These are phyloP conservation scores for Luperina testacea DNA, from an alignment of 2,888 invertebrate species.

Conservation along the genomic window DNA sequence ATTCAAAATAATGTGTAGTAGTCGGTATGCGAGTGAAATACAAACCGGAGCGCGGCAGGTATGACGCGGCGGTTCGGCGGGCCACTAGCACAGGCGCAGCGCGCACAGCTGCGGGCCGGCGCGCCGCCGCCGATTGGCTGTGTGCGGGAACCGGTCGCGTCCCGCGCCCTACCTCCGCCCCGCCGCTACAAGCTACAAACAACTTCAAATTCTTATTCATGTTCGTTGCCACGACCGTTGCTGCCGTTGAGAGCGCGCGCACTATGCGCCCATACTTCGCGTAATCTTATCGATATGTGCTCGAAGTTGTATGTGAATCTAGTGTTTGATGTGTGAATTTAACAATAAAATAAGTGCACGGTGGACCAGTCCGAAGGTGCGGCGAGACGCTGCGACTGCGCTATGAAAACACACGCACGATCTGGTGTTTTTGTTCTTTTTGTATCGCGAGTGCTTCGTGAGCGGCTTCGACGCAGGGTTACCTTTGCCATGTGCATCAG, in stretches of 20 bases:
- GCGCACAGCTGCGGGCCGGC: conserved; percentile 86
- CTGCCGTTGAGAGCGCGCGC: conserved; percentile 84
- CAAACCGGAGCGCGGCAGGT: conserved; percentile 80
- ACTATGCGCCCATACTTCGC: conserved; percentile 83
- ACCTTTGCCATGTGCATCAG: conserved; percentile 88
- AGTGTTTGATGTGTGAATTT: conserved; percentile 75
- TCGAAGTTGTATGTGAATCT: conserved; percentile 78
- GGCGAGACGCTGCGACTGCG: conserved; percentile 71
- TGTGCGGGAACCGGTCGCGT: conserved; percentile 83
- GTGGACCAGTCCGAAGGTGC: conserved; percentile 61
- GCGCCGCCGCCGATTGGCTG: conserved; percentile 85
- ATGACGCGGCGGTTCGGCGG: conserved; percentile 79
- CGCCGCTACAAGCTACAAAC: conserved; percentile 81
- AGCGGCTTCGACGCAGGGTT: conserved; percentile 82
- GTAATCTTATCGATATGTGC: conserved; percentile 89
- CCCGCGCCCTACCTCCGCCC: conserved; percentile 70
- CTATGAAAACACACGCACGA: conserved; percentile 84
- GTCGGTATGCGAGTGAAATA: conserved; percentile 80
- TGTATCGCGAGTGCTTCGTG: conserved; percentile 85
- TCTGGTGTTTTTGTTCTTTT: conserved; percentile 87
- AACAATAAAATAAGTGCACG: conserved; percentile 62
- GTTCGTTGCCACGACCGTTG: conserved; percentile 87
- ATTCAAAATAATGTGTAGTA: conserved; percentile 84
- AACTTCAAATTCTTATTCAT: conserved; percentile 90
- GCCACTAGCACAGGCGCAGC: conserved; percentile 75